These are phyloP conservation scores for Leptatherina wallacei DNA, from an alignment of 2,797 vertebrate genomes.

Conservation along the genomic window DNA sequence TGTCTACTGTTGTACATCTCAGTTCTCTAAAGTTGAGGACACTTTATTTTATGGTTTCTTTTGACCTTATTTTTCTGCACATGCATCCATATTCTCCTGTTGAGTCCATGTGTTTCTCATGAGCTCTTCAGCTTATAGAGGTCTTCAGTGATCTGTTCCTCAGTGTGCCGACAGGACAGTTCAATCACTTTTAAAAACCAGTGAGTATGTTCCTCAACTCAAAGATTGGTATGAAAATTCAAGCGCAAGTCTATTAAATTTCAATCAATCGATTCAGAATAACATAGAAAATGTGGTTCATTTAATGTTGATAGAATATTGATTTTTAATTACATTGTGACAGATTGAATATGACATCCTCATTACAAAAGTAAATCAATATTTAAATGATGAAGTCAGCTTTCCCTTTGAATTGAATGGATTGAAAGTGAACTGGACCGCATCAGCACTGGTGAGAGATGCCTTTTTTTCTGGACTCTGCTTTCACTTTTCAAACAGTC, in stretches of 20 bases:
- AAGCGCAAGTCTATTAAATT: slow-evolving; percentile 49
- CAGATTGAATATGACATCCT: slow-evolving; percentile 75
- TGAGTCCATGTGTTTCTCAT: too few relatives aligned
- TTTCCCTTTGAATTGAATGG: slow-evolving; percentile 32
- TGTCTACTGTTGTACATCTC: too few relatives aligned
- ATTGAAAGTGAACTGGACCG: slow-evolving; percentile 31
- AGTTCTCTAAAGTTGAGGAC: too few relatives aligned
- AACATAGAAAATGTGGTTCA: slow-evolving; percentile 47
- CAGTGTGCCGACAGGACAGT: slow-evolving; percentile 13
- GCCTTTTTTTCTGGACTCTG: background rate
- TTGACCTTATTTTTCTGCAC: too few relatives aligned
- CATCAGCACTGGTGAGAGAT: slow-evolving; percentile 21
- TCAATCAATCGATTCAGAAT: slow-evolving; percentile 29
- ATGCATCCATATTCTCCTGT: too few relatives aligned
- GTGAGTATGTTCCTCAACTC: background rate
- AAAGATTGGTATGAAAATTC: slow-evolving; percentile 50
- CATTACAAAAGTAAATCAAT: slow-evolving; percentile 70
- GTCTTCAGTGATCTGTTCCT: slow-evolving; percentile 1
- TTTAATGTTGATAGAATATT: slow-evolving; percentile 70
- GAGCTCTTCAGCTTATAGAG: too few relatives aligned
- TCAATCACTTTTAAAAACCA: slow-evolving; percentile 25
- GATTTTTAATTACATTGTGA: slow-evolving; percentile 72
- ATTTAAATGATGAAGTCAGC: slow-evolving; percentile 72
- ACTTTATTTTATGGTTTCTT: too few relatives aligned
- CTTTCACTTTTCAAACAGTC: background rate